A percentile compares a stretch with the other conserved stretches of the same genome.
These are phyloP conservation scores for Rattus rattus DNA, from an alignment of 2,113 vertebrate genomes.

Conservation along the genomic window DNA sequence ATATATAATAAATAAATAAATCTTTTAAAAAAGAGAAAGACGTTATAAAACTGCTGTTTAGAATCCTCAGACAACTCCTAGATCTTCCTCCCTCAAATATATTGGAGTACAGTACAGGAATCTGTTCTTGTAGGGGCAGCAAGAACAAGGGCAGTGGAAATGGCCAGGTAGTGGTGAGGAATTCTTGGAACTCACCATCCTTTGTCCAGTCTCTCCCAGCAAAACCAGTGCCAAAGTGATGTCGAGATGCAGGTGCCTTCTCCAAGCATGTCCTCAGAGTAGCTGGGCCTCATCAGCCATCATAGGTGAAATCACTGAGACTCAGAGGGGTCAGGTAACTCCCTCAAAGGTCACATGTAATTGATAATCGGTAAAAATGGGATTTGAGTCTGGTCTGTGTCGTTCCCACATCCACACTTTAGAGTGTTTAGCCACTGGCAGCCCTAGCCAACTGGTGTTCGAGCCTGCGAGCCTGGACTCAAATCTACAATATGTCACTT, in stretches of 20 bases:
- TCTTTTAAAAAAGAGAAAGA: no score
- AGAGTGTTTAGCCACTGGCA: no score
- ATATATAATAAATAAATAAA: no score
- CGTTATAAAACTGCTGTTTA: neutral
- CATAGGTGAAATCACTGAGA: neutral
- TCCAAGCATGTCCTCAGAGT: neutral
- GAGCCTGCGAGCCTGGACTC: neutral
- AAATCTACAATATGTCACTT: neutral
- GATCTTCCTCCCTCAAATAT: no score
- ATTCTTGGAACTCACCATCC: neutral
- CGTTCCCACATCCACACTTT: neutral
- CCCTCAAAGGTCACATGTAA: neutral
- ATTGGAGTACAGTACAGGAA: no score
- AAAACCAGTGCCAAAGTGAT: neutral
- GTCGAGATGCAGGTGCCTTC: fast-evolving
- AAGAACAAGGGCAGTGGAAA: no score
- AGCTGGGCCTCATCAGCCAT: neutral
- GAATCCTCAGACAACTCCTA: neutral
- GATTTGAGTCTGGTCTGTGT: neutral
- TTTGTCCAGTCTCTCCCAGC: neutral
- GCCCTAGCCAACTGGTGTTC: neutral
- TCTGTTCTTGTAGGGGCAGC: neutral
- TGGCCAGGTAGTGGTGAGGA: neutral
- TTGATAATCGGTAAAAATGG: neutral
- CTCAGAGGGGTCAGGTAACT: neutral